Conservation (phyloP, 2,888 invertebrate species). For the Drosophila vallismaia region DNA sequence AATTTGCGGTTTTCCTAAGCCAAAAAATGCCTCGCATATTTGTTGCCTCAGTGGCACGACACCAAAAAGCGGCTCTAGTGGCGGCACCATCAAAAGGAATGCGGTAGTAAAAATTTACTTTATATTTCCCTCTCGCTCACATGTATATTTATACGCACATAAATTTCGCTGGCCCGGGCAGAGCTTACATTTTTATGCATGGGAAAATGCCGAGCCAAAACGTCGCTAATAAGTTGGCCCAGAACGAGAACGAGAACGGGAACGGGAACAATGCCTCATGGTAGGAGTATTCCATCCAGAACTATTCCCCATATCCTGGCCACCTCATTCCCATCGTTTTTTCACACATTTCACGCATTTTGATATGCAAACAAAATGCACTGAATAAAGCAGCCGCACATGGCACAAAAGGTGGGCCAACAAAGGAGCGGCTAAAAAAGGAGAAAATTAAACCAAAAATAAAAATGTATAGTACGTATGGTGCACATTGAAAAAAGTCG, state of each 20-base stretch:
- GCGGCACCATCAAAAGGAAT: constrained; percentile 23
- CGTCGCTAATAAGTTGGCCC: constrained; percentile 74
- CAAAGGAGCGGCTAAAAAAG: constrained; percentile 26
- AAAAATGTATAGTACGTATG: background rate
- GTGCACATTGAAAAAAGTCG: too few relatives aligned
- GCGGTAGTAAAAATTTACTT: constrained; percentile 66
- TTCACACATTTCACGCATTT: constrained; percentile 74
- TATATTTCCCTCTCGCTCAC: constrained; percentile 55
- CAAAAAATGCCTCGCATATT: constrained; percentile 52
- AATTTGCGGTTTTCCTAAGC: constrained; percentile 69
- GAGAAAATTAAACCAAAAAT: constrained; percentile 2
- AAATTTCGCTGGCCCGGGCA: constrained; percentile 57
- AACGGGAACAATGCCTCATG: constrained; percentile 56
- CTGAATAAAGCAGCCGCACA: constrained; percentile 64
- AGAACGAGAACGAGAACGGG: constrained; percentile 17
- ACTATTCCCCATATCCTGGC: background rate
- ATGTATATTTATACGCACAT: constrained; percentile 77
- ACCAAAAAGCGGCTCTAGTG: background rate
- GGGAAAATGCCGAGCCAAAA: constrained; percentile 70
- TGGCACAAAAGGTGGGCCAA: constrained; percentile 65
- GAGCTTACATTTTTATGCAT: constrained; percentile 77
- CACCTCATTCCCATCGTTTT: constrained; percentile 8
- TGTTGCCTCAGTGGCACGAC: constrained; percentile 7
- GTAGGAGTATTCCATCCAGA: constrained; percentile 6
- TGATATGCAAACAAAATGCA: constrained; percentile 80